Conservation (phyloP, 2,888 invertebrate species). For the Steromphala cineraria region DNA sequence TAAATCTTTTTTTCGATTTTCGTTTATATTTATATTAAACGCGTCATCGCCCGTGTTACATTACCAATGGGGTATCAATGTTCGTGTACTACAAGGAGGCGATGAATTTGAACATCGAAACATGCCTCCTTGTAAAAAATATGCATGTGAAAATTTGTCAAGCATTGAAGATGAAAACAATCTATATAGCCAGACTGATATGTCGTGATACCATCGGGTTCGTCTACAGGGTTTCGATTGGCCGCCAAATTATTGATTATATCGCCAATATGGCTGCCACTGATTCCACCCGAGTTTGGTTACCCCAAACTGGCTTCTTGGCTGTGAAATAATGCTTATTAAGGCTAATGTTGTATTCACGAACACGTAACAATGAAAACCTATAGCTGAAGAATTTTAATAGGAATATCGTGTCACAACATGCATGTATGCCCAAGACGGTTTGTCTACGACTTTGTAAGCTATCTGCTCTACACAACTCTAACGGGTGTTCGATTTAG, state of each 20-base stretch:
- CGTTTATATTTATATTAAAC: constrained; percentile 11
- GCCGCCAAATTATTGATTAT: constrained; percentile 2
- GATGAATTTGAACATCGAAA: too few species aligned
- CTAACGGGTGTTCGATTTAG: not conserved
- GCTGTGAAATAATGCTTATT: not conserved
- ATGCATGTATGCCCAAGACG: not conserved
- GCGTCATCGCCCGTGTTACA: constrained; percentile 1
- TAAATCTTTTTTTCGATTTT: not conserved
- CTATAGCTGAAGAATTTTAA: constrained; percentile 9
- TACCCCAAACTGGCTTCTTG: too few species aligned
- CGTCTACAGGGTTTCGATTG: not conserved
- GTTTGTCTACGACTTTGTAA: not conserved
- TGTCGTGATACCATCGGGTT: not conserved
- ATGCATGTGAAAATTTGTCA: not conserved
- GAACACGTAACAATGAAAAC: constrained; percentile 12
- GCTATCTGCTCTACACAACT: not conserved
- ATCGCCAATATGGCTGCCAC: not conserved
- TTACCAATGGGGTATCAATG: not conserved
- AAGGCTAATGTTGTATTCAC: not conserved
- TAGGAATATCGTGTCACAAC: not conserved
- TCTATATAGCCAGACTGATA: not conserved
- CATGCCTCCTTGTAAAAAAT: not conserved
- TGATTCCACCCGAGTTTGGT: too few species aligned
- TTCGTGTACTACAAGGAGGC: too few species aligned
- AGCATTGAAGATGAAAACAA: not conserved